A percentile compares a stretch with the other conserved stretches of the same genome.
These are phyloP conservation scores for Borostomias antarcticus DNA, from an alignment of 2,797 vertebrate species.

Conservation along the genomic window DNA sequence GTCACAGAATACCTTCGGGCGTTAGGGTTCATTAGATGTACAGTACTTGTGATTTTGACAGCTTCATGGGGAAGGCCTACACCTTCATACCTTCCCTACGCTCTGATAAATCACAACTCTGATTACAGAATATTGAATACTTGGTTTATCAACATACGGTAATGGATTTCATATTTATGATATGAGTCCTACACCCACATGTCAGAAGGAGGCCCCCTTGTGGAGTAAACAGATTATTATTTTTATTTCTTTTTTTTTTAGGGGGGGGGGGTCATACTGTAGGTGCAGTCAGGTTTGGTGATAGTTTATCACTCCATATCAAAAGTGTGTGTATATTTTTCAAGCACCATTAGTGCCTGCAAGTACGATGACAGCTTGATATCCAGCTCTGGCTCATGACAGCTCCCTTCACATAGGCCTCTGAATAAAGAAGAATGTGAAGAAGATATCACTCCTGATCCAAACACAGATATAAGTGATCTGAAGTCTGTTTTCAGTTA, in stretches of 20 bases:
- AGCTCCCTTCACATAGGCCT: conserved; percentile 49
- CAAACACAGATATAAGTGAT: background rate
- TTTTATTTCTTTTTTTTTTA: too few relatives aligned
- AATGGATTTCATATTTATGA: too few relatives aligned
- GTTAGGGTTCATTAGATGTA: too few relatives aligned
- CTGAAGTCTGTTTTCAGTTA: conserved; percentile 12
- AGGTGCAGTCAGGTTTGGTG: background rate
- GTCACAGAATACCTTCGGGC: conserved; percentile 20
- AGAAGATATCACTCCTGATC: background rate
- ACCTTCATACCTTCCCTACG: too few relatives aligned
- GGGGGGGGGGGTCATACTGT: background rate
- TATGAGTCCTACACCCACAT: too few relatives aligned
- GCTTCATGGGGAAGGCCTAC: too few relatives aligned
- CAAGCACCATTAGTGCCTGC: conserved; percentile 37
- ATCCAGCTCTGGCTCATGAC: conserved; percentile 50
- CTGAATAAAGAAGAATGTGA: conserved; percentile 36
- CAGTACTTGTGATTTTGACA: too few relatives aligned
- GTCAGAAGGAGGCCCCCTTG: background rate
- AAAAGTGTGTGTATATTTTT: conserved; percentile 27
- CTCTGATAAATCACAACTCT: too few relatives aligned
- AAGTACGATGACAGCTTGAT: conserved; percentile 42
- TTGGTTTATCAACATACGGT: too few relatives aligned
- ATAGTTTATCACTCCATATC: background rate
- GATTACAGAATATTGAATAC: too few relatives aligned
- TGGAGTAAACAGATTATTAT: background rate